Evolutionary conservation across 1,140 invertebrate genomes (phyloP), one percentile per base, ranked within the genome.

Genomic region (Caenorhabditis inopinata): DNA sequence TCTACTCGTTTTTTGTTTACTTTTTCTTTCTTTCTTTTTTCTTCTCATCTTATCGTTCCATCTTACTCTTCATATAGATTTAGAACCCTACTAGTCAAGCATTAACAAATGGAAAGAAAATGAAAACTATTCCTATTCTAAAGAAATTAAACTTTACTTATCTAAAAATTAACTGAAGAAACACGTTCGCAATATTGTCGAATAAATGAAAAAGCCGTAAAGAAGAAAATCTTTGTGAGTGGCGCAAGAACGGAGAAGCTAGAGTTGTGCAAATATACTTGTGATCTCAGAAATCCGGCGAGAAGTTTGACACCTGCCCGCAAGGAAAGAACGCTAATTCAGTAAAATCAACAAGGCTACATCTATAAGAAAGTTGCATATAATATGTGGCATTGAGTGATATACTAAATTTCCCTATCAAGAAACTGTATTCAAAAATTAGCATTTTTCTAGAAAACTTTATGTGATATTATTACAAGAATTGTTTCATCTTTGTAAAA

Each of bases 1-100:
- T 68, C 32, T 68, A 68, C 58, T 68, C 58, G 58, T 68, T 68
- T 68, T 38, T 68, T 68, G 58, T 68, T 68, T 68, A n/a, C 58
- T 68, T 68, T 68, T 32, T 12, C 38, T 68, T 38, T 68, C 58
- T 68, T n/a, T n/a, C 58, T 38, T 68, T 14, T 68, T 68, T 38
- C n/a, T 42, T 42, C 38, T 42, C 14, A 14, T 42, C 14, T 42
- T 5, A 14, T 42, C 5, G 5, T 42, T 42, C 38, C 14, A n/a
- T n/a, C n/a, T n/a, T n/a, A n/a, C n/a, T n/a, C n/a, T n/a, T n/a
- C n/a, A n/a, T n/a, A n/a, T 14, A 14, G 38, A 38, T 68, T 38
- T 21, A n/a, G 3, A 68, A 42, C 32, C 38, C 18, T 68, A 68
- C 58, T 68, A 42, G n/a, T 38, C 58, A 68, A 68, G 27, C 27